Conservation (phyloP, 2,888 invertebrate species). For the Ophraella communa region DNA sequence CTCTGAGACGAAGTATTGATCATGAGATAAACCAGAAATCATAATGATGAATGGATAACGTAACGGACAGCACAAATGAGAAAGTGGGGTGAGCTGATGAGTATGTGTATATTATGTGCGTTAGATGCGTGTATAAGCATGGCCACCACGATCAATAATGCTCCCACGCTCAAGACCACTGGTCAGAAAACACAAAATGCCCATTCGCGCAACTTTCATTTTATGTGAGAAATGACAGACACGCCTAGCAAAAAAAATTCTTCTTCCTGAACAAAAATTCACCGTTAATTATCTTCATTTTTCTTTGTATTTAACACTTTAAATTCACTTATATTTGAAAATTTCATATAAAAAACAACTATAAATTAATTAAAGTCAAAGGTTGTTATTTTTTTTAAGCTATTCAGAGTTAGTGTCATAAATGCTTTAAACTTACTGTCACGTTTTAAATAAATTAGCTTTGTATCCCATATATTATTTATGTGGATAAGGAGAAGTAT, state of each 20-base stretch:
- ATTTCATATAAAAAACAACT: neutral
- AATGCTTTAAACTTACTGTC: neutral
- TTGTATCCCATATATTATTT: neutral
- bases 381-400: neutral
- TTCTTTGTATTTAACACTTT: neutral
- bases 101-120: constrained; percentile 47
- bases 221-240: constrained; percentile 58
- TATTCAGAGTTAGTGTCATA: neutral
- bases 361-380: too few species aligned
- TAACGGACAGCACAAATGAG: constrained; percentile 58
- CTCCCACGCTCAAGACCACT: constrained; percentile 60
- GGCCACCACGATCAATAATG: constrained; percentile 57
- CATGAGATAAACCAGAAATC: constrained; percentile 59
- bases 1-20: constrained; percentile 56
- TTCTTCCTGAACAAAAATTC: constrained; percentile 24
- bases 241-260: constrained; percentile 55
- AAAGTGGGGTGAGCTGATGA: constrained; percentile 51
- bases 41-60: constrained; percentile 59
- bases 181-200: constrained; percentile 56
- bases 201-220: constrained; percentile 59
- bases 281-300: neutral
- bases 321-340: neutral
- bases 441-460: neutral
- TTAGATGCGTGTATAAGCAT: constrained; percentile 55
- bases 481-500: neutral